Percentiles rank a stretch among this genome's conserved stretches.
Evolutionary conservation across 2,113 vertebrate species (phyloP).

Genomic region (Gorsachius goisagi): DNA sequence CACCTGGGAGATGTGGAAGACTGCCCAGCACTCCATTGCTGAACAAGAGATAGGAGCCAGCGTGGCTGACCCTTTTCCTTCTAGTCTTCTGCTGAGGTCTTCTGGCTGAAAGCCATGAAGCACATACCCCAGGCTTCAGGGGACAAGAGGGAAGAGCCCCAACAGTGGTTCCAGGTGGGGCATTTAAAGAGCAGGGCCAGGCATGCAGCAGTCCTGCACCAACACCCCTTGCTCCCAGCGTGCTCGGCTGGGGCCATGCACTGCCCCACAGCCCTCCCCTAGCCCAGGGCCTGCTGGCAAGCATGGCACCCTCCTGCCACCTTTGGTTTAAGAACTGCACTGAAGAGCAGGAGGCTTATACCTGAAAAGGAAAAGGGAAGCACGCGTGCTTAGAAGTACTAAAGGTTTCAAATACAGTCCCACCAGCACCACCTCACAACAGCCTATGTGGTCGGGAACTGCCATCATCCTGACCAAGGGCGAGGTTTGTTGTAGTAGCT

Average conservation of each 20-base stretch:
- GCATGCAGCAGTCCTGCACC: rapidly evolving
- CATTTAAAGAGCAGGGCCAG: not conserved
- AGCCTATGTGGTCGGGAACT: rapidly evolving
- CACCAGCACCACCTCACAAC: not conserved
- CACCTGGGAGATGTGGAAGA: not conserved
- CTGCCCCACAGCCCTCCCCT: no score
- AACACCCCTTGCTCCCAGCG: not conserved
- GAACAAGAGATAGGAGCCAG: not conserved
- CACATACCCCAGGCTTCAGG: not conserved
- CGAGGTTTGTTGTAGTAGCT: not conserved
- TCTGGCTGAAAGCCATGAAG: not conserved
- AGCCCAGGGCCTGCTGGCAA: not conserved
- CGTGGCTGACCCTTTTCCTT: not conserved
- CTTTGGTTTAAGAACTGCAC: not conserved
- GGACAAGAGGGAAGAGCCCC: not conserved
- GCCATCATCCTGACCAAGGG: not conserved
- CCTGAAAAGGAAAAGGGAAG: not conserved
- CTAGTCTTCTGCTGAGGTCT: not conserved
- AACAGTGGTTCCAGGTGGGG: not conserved
- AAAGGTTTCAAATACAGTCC: not conserved
- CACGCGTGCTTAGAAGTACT: rapidly evolving
- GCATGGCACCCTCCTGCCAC: rapidly evolving
- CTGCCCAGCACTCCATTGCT: not conserved
- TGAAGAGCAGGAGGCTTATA: not conserved
- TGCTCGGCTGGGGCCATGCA: not conserved